Conservation (phyloP, 2,797 vertebrate species). For the Taeniopygia guttata region DNA sequence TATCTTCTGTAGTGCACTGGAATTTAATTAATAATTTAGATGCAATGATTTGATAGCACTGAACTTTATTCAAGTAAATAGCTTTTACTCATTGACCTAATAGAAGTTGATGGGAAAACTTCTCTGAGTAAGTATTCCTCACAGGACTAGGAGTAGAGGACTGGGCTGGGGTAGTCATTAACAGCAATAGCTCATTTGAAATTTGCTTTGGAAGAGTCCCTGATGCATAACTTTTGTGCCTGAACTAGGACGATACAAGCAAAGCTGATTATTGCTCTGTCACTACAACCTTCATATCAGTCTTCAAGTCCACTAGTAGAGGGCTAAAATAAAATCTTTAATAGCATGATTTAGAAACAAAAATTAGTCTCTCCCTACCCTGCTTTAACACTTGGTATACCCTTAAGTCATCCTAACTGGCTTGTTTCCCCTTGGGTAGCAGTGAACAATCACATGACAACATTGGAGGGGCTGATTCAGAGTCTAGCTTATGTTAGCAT, state of each 20-base stretch:
- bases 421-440: not conserved
- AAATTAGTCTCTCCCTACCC: not conserved
- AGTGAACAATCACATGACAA: not conserved
- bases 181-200: not conserved
- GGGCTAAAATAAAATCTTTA: slow-evolving; percentile 29
- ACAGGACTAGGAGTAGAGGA: not conserved
- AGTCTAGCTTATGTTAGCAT: not conserved
- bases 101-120: not conserved
- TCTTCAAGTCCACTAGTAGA: not conserved
- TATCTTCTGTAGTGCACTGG: not conserved
- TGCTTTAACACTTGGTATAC: slow-evolving; percentile 2
- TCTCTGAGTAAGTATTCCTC: slow-evolving; percentile 9
- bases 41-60: slow-evolving; percentile 4
- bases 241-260: slow-evolving; percentile 25
- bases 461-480: not conserved
- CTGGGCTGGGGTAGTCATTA: slow-evolving; percentile 1
- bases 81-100: slow-evolving; percentile 39
- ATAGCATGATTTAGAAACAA: not conserved
- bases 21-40: slow-evolving; percentile 61
- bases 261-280: slow-evolving; percentile 44
- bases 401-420: not conserved
- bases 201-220: slow-evolving; percentile 27
- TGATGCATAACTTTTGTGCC: slow-evolving; percentile 28
- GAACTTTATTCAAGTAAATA: slow-evolving; percentile 25
- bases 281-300: slow-evolving; percentile 6